Percentiles rank a stretch among this genome's conserved stretches.
These are phyloP conservation scores for Carapus acus DNA, from an alignment of 2,797 vertebrate species.

Conservation along the genomic window DNA sequence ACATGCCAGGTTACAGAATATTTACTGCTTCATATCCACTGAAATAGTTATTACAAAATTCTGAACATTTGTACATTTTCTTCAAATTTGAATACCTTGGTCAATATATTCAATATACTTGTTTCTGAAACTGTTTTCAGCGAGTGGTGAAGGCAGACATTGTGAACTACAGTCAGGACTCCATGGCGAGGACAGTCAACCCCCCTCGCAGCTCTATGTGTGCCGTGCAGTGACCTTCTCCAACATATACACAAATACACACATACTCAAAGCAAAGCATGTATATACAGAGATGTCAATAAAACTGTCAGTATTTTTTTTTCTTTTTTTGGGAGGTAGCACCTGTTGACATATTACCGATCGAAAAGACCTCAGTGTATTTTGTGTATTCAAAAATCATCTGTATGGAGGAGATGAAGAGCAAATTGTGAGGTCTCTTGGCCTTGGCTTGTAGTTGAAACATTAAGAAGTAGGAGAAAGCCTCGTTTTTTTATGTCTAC, in stretches of 20 bases:
- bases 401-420: conserved; percentile 33
- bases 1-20: conserved; percentile 4
- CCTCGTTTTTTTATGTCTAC: conserved; percentile 41
- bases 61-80: too few relatives aligned
- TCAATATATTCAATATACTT: too few relatives aligned
- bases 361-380: conserved; percentile 22
- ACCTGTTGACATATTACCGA: conserved; percentile 17
- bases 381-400: conserved; percentile 43
- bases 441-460: conserved; percentile 42
- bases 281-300: conserved; percentile 21
- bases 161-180: conserved; percentile 98
- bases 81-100: too few relatives aligned
- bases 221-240: conserved; percentile 81
- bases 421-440: conserved; percentile 38
- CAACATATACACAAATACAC: conserved; percentile 9
- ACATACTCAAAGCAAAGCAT: conserved; percentile 4
- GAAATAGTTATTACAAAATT: not conserved
- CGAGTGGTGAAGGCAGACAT: conserved; percentile 98
- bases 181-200: conserved; percentile 81
- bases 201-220: conserved; percentile 97
- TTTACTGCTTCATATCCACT: not conserved
- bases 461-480: conserved; percentile 39
- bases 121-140: conserved; percentile 60
- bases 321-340: conserved; percentile 5
- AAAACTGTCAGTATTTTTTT: conserved; percentile 60